These are phyloP conservation scores for Odontesthes bonariensis DNA, from an alignment of 2,113 vertebrate genomes.

Conservation along the genomic window DNA sequence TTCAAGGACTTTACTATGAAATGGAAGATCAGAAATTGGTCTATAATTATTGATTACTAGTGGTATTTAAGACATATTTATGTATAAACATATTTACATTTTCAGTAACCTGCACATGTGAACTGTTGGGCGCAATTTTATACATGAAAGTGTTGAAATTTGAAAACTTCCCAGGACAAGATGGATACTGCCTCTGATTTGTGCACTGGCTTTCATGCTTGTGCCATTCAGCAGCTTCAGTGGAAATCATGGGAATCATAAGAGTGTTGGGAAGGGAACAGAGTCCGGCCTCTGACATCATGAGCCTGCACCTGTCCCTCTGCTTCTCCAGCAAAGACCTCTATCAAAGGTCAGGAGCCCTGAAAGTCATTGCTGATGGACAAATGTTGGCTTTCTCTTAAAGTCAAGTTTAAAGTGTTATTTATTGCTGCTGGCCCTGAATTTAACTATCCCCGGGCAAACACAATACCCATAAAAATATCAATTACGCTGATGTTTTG, in stretches of 20 bases:
- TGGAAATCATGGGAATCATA: slow-evolving; percentile 70
- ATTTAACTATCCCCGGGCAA: slow-evolving; percentile 64
- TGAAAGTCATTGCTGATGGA: slow-evolving; percentile 78
- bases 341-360: slow-evolving; percentile 53
- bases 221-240: slow-evolving; percentile 22
- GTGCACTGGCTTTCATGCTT: background rate
- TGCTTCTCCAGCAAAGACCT: slow-evolving; percentile 46
- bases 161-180: background rate
- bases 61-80: too few species aligned
- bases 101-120: background rate
- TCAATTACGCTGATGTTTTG: slow-evolving; percentile 57
- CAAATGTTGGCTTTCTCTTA: slow-evolving; percentile 63
- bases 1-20: too few species aligned
- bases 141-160: background rate
- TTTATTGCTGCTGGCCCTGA: slow-evolving; percentile 61
- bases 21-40: too few species aligned
- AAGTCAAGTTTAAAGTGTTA: slow-evolving; percentile 57
- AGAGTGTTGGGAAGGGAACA: slow-evolving; percentile 42
- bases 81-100: too few species aligned
- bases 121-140: background rate
- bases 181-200: slow-evolving; percentile 9
- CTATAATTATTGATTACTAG: too few species aligned
- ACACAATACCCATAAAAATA: slow-evolving; percentile 58
- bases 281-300: slow-evolving; percentile 71
- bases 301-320: slow-evolving; percentile 78